Percentiles rank a stretch among this genome's conserved stretches.
Evolutionary conservation across 2,888 invertebrate genomes (phyloP).

Genomic region (Drosophila kanekoi): DNA sequence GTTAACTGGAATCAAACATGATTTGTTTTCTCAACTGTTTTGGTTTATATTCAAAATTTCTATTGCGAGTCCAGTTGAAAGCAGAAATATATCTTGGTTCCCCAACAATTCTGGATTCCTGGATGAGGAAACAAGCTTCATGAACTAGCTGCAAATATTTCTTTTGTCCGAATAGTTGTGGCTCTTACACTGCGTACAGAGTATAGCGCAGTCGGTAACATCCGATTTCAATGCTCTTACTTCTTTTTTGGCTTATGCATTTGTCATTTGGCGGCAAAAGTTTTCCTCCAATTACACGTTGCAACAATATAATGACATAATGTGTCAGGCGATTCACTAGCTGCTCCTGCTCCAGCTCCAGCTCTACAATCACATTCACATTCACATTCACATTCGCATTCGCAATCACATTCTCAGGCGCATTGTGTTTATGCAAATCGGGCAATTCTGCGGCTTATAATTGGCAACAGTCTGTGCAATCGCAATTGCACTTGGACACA

Average conservation of each 20-base stretch:
- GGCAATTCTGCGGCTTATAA: conserved; percentile 38
- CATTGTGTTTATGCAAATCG: conserved; percentile 71
- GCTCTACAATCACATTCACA: conserved; percentile 1
- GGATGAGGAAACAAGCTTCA: too few relatives aligned
- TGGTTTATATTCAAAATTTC: too few relatives aligned
- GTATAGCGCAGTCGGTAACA: background rate
- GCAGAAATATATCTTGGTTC: too few relatives aligned
- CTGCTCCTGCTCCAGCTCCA: conserved; percentile 25
- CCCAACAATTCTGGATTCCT: too few relatives aligned
- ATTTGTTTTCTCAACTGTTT: too few relatives aligned
- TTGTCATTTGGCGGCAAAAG: conserved; percentile 79
- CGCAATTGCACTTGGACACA: conserved; percentile 16
- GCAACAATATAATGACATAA: conserved; percentile 80
- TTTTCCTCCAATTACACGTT: conserved; percentile 80
- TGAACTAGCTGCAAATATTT: background rate
- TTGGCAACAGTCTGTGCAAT: conserved; percentile 34
- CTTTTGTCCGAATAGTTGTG: too few relatives aligned
- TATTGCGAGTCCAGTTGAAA: too few relatives aligned
- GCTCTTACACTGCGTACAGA: background rate
- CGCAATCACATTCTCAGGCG: conserved; percentile 1
- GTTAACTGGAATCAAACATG: too few relatives aligned
- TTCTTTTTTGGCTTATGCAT: conserved; percentile 62
- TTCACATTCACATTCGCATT: background rate
- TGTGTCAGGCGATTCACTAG: conserved; percentile 57
- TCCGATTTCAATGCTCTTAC: background rate